Evolutionary conservation across 2,888 invertebrate genomes (phyloP).

Genomic region (Drosophila peninsularis): DNA sequence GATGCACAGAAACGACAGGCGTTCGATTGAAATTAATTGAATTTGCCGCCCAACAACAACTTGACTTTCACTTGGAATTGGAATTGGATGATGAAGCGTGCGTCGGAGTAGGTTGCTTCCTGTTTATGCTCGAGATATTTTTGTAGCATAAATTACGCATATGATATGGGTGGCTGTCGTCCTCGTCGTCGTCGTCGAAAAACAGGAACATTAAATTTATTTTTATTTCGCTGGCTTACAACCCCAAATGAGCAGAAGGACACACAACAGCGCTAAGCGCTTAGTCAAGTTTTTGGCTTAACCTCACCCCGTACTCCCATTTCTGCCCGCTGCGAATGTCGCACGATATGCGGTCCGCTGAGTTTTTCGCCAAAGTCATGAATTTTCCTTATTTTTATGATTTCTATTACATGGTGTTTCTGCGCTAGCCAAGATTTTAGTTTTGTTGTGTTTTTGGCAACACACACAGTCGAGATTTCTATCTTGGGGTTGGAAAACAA

Average conservation of each 20-base stretch:
- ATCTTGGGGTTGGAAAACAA: constrained; percentile 59
- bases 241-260: constrained; percentile 54
- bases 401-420: constrained; percentile 70
- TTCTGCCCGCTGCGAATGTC: constrained; percentile 31
- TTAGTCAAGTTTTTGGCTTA: constrained; percentile 45
- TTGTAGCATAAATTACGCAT: constrained; percentile 76
- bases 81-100: constrained; percentile 14
- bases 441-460: constrained; percentile 67
- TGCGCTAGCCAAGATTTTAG: constrained; percentile 59
- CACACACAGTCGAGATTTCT: constrained; percentile 35
- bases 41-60: constrained; percentile 75
- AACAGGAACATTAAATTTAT: constrained; percentile 82
- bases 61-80: constrained; percentile 52
- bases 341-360: constrained; percentile 74
- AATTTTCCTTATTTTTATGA: constrained; percentile 81
- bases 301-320: neutral
- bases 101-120: constrained; percentile 54
- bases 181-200: constrained; percentile 49
- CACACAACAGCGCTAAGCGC: constrained; percentile 59
- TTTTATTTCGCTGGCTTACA: constrained; percentile 71
- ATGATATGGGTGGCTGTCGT: constrained; percentile 58
- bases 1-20: constrained; percentile 82
- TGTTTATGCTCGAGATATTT: constrained; percentile 76
- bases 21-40: constrained; percentile 85
- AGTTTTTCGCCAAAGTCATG: constrained; percentile 77